A percentile compares a stretch with the other conserved stretches of the same genome.
Evolutionary conservation across 2,113 vertebrate genomes (phyloP).

Genomic region (Lutjanus erythropterus): DNA sequence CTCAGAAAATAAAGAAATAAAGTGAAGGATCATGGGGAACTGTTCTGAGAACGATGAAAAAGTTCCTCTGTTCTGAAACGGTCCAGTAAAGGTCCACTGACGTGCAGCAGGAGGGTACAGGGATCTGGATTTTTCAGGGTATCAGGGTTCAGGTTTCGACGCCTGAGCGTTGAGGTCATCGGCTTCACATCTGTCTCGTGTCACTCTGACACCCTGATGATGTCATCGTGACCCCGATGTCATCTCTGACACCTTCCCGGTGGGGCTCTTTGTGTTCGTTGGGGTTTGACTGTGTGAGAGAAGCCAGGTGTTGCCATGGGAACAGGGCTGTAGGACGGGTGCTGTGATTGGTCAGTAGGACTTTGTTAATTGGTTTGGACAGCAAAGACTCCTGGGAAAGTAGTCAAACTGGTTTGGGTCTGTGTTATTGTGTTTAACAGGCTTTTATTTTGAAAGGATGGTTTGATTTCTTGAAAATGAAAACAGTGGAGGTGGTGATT

Average conservation of each 20-base stretch:
- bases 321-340: too few relatives aligned
- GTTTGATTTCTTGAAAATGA: too few relatives aligned
- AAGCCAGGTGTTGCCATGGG: not conserved
- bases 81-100: too few relatives aligned
- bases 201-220: not conserved
- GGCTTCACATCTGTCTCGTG: not conserved
- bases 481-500: too few relatives aligned
- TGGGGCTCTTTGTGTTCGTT: not conserved
- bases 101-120: too few relatives aligned
- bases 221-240: not conserved
- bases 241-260: conserved; percentile 1
- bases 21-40: too few relatives aligned
- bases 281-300: not conserved
- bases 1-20: too few relatives aligned
- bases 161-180: not conserved
- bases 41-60: too few relatives aligned
- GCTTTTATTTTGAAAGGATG: conserved; percentile 12
- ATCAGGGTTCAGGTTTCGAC: not conserved
- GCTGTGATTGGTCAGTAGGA: conserved; percentile 10
- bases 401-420: not conserved
- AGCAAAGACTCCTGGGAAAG: conserved; percentile 5
- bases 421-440: not conserved
- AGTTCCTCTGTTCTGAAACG: too few relatives aligned
- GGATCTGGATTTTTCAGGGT: not conserved
- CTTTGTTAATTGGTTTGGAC: not conserved